phyloP scores from a whole-genome alignment of 2,888 invertebrate genomes.

The Lordiphosa fenestrarum region DNA sequence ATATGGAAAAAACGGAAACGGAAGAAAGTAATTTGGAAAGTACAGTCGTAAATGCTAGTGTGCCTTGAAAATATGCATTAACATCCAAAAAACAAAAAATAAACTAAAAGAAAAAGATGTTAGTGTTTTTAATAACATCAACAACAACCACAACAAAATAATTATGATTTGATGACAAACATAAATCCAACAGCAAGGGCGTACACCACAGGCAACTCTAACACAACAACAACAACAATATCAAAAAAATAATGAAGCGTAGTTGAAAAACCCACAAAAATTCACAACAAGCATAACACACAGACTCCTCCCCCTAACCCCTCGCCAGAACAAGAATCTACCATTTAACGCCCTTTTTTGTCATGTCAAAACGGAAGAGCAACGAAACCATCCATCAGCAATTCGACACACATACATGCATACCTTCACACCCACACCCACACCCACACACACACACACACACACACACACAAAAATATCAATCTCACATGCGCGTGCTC shows the following conservation, averaged over 20 bases:
- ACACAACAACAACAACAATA: slow-evolving; percentile 25
- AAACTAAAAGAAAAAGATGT: slow-evolving; percentile 27
- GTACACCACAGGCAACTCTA: slow-evolving; percentile 30
- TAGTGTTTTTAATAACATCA: slow-evolving; percentile 37
- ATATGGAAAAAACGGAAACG: slow-evolving; percentile 31
- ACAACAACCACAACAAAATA: slow-evolving; percentile 4
- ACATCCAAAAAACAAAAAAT: slow-evolving; percentile 36
- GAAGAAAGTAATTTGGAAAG: slow-evolving; percentile 55
- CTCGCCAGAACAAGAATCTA: slow-evolving; percentile 19
- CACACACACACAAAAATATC: slow-evolving; percentile 40
- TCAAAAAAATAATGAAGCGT: slow-evolving; percentile 37
- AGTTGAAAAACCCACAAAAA: slow-evolving; percentile 35
- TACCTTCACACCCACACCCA: slow-evolving; percentile 25
- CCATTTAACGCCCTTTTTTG: slow-evolving; percentile 1
- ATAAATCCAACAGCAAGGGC: slow-evolving; percentile 8
- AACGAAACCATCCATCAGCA: slow-evolving; percentile 13
- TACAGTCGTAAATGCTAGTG: slow-evolving; percentile 76
- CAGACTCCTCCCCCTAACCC: slow-evolving; percentile 32
- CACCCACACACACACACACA: slow-evolving; percentile 16
- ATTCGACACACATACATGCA: slow-evolving; percentile 18
- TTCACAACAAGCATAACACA: slow-evolving; percentile 74
- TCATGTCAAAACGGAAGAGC: slow-evolving; percentile 13
- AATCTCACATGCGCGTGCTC: slow-evolving; percentile 54
- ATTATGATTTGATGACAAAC: neutral
- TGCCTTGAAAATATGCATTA: slow-evolving; percentile 76